phyloP scores from a whole-genome alignment of 2,113 vertebrate species.

The Halichoeres trimaculatus region DNA sequence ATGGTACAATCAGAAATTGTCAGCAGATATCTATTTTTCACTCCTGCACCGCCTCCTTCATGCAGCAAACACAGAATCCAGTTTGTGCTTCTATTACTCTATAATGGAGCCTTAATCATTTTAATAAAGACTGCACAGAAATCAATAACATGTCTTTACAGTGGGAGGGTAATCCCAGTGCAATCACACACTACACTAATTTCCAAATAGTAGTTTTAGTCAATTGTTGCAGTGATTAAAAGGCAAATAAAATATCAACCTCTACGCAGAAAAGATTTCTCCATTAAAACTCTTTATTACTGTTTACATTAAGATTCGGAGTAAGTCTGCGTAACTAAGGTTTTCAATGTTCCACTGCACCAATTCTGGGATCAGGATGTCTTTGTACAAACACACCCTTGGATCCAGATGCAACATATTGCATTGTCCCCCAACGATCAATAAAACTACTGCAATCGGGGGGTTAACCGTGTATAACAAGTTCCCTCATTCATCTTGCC shows the following conservation, averaged over 20 bases:
- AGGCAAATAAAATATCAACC: constrained; percentile 1
- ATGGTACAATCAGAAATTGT: too few species aligned
- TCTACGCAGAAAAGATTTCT: neutral
- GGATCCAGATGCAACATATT: neutral
- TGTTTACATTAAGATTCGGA: neutral
- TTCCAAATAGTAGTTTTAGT: constrained; percentile 4
- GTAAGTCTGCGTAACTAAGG: neutral
- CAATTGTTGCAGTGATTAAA: constrained; percentile 18
- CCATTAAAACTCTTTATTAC: too few species aligned
- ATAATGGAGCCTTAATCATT: constrained; percentile 7
- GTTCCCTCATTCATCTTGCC: constrained; percentile 3
- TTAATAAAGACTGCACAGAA: neutral
- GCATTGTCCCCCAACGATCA: neutral
- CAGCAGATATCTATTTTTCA: neutral
- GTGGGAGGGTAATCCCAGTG: constrained; percentile 16
- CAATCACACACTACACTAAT: constrained; percentile 12
- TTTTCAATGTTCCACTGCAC: neutral
- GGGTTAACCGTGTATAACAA: neutral
- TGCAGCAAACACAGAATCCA: neutral
- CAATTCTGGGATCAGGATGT: neutral
- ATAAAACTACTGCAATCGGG: neutral
- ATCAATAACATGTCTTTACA: constrained; percentile 8
- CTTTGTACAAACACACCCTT: neutral
- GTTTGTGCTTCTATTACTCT: neutral
- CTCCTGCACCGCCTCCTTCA: neutral